Percentiles rank a stretch among this genome's conserved stretches.
Conservation (phyloP, 2,888 invertebrate genomes). For the Tachina lurida region DNA sequence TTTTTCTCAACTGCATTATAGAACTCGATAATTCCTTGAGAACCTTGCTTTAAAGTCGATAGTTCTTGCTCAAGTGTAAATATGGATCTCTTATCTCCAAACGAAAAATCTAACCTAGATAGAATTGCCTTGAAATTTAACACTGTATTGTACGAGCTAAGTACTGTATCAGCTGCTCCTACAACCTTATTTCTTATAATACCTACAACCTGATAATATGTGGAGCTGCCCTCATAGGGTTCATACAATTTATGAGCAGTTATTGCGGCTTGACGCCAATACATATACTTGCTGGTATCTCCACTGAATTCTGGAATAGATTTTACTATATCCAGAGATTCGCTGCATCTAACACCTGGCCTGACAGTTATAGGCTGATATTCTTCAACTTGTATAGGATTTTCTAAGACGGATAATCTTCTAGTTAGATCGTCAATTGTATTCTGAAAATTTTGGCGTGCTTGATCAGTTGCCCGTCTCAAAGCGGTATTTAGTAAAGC, state of each 20-base stretch:
- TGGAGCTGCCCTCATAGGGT: constrained; percentile 17
- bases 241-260: constrained; percentile 33
- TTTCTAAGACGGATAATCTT: constrained; percentile 28
- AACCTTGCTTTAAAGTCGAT: constrained; percentile 69
- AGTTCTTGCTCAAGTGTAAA: constrained; percentile 68
- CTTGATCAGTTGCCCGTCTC: constrained; percentile 10
- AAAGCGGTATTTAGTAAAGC: constrained; percentile 25
- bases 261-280: no score
- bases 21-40: constrained; percentile 60
- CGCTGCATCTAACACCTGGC: constrained; percentile 21
- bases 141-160: constrained; percentile 40
- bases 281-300: background rate
- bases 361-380: constrained; percentile 26
- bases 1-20: constrained; percentile 71
- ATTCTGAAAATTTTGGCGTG: constrained; percentile 12
- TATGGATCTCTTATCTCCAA: constrained; percentile 67
- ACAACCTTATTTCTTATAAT: constrained; percentile 30
- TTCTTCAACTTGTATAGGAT: constrained; percentile 32
- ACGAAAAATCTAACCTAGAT: constrained; percentile 68
- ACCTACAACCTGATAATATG: constrained; percentile 28
- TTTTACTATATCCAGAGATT: constrained; percentile 34
- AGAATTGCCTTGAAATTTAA: constrained; percentile 40
- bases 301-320: constrained; percentile 33
- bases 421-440: constrained; percentile 32
- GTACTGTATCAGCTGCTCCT: constrained; percentile 20